Evolutionary conservation across 2,797 vertebrate species (phyloP), one percentile per base, ranked within the genome.

Genomic region (Eurystomus glaucurus): DNA sequence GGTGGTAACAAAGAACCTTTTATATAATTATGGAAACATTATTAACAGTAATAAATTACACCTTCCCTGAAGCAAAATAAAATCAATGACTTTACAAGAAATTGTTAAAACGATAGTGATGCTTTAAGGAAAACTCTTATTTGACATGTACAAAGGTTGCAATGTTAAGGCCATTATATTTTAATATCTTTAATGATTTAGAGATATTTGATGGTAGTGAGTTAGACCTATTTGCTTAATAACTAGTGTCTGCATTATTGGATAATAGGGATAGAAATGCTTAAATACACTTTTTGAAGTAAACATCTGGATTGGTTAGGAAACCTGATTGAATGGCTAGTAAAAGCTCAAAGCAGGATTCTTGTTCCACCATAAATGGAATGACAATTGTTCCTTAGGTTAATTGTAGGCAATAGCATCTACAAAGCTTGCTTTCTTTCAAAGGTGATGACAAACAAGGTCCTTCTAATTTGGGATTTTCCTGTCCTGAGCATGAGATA

Each of bases 11-110:
- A 94, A 21, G 28, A 82, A 70, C 29, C 13, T 92, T 94, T 88
- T n/a, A n/a, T 74, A 46, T 61, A 82, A 88, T 89, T 66, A 92
- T 0, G 1, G 81, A 91, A 89, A 39, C 48, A 90, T 77, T 88
- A 70, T 84, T 89, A 96, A 70, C 17, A 45, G 48, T 80, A 87
- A 91, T 92, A 93, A 85, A 91, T 64, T 88, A 13, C 14, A 64
- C 16, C 45, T 96, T 93, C 58, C 71, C 51, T n/a, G 62, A 91
- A 93, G 62, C 58, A 89, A 93, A 70, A 85, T 62, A 79, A 87
- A 94, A 91, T 90, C 75, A 79, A 79, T 93, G 48, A 55, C 61
- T 95, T 93, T 45, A 92, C 60, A 95, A 89, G 54, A 91, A 91
- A 64, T 52, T 77, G 8, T 70, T 93, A 91, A 50, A 89, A 87